Conservation (phyloP, 2,888 invertebrate genomes). For the Charanyca ferruginea region DNA sequence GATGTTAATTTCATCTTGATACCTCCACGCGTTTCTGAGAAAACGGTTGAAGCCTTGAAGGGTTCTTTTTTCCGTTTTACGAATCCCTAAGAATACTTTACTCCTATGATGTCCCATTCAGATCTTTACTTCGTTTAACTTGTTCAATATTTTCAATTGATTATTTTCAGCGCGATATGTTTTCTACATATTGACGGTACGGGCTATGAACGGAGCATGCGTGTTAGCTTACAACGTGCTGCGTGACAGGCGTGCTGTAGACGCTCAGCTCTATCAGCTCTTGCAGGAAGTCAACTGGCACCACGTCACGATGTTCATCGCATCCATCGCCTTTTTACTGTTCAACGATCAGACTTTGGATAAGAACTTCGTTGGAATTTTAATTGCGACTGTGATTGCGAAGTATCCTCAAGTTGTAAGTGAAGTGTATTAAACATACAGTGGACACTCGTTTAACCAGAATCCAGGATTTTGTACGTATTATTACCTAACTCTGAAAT, state of each 20-base stretch:
- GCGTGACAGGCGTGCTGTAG: conserved; percentile 29
- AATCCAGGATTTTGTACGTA: too few relatives aligned
- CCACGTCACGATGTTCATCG: conserved; percentile 60
- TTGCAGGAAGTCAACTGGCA: conserved; percentile 52
- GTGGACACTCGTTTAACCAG: too few relatives aligned
- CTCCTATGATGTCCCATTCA: too few relatives aligned
- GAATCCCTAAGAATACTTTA: too few relatives aligned
- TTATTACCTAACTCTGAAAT: too few relatives aligned
- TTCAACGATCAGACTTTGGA: conserved; percentile 62
- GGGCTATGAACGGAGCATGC: conserved; percentile 62
- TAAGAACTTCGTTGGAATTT: conserved; percentile 72
- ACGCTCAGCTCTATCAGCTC: conserved; percentile 49
- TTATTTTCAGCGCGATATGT: conserved; percentile 74
- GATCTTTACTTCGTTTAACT: too few relatives aligned
- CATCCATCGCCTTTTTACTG: conserved; percentile 57
- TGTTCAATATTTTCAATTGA: too few relatives aligned
- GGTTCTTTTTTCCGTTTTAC: too few relatives aligned
- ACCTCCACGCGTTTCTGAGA: too few relatives aligned
- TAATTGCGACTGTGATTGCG: conserved; percentile 69
- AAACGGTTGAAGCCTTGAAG: too few relatives aligned
- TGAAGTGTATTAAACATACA: too few relatives aligned
- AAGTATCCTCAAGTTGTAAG: conserved; percentile 77
- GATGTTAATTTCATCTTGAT: too few relatives aligned
- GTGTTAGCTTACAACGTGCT: conserved; percentile 50
- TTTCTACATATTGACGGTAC: conserved; percentile 72